These are phyloP conservation scores for Rhinogobio ventralis DNA, from an alignment of 2,797 vertebrate genomes.

Conservation along the genomic window DNA sequence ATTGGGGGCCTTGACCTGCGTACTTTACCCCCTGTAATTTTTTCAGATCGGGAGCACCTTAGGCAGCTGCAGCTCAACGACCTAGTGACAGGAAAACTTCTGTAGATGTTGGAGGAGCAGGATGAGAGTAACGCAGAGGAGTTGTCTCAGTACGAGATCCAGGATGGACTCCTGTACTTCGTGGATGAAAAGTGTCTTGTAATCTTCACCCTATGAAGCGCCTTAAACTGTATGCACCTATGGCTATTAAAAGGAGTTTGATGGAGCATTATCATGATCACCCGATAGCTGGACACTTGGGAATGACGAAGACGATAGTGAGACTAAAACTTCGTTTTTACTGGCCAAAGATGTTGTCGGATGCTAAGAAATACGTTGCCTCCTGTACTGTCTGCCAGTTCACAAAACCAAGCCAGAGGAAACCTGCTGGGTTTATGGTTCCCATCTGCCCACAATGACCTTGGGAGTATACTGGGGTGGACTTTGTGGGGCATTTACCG, in stretches of 20 bases:
- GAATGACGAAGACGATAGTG: background rate
- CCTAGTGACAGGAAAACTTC: background rate
- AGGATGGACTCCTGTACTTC: slow-evolving; percentile 29
- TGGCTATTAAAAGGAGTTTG: background rate
- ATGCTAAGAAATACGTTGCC: slow-evolving; percentile 1
- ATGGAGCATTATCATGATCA: slow-evolving; percentile 31
- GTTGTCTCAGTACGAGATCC: background rate
- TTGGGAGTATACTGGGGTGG: background rate
- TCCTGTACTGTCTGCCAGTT: slow-evolving; percentile 48
- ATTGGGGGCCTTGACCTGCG: background rate
- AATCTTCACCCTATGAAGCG: slow-evolving; percentile 3
- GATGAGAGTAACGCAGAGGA: background rate
- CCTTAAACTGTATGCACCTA: background rate
- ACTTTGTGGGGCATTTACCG: background rate
- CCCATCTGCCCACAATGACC: background rate
- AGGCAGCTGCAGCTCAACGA: slow-evolving; percentile 8
- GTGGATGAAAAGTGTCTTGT: background rate
- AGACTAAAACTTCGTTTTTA: slow-evolving; percentile 1
- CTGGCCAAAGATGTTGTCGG: slow-evolving; percentile 21
- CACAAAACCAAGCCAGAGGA: slow-evolving; percentile 40
- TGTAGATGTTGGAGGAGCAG: background rate
- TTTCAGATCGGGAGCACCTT: background rate
- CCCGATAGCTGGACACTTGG: slow-evolving; percentile 15
- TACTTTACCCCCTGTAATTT: background rate
- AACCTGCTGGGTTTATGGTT: background rate